Base-by-base conservation (phyloP, 2,797 vertebrate genomes). In the Urophycis tenuis region DNA sequence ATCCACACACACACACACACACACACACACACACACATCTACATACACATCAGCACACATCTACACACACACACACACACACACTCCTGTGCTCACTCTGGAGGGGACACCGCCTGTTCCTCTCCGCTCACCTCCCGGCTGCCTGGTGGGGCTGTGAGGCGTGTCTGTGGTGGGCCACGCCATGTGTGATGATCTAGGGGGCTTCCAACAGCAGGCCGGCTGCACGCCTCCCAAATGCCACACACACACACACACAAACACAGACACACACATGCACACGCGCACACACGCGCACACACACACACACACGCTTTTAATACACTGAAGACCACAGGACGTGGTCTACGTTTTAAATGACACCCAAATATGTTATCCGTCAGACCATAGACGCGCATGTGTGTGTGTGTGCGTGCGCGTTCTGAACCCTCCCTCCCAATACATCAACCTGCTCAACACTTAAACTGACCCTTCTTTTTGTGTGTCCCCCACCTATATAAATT, bases 111-210 rank as follows among this genome's bases (percentile, higher is more conserved):
- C 88, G 91, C 91, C 91, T 92, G 92, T 92, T 91, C 90, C 88
- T 91, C 87, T 90, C 85, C 83, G 83, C 87, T 91, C 90, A 88
- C 90, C 91, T 91, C 91, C 87, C 88, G 89, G 88, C 90, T 90
- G 91, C 89, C 77, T 90, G 83, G 88, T 90, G 90, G 87, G 85
- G 91, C 91, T 89, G 80, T 92, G 89, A 91, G 90, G 88, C 89
- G 91, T 92, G 90, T 91, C 90, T 91, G 88, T 86, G 87, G 89
- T 91, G 89, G 89, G 87, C 89, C 87, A 83, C 89, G 84, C 92
- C 92, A 92, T 93, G 92, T 92, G 90, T 93, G 92, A 91, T 91
- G 90, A 91, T 92, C 92, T 93, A 84, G 90, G 89, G 83, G 93
- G 92, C 89, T 93, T 92, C 89, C 88, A 93, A 91, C 92, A 92